Conservation (phyloP, 2,113 vertebrate species). For the Leucosticte australis region DNA sequence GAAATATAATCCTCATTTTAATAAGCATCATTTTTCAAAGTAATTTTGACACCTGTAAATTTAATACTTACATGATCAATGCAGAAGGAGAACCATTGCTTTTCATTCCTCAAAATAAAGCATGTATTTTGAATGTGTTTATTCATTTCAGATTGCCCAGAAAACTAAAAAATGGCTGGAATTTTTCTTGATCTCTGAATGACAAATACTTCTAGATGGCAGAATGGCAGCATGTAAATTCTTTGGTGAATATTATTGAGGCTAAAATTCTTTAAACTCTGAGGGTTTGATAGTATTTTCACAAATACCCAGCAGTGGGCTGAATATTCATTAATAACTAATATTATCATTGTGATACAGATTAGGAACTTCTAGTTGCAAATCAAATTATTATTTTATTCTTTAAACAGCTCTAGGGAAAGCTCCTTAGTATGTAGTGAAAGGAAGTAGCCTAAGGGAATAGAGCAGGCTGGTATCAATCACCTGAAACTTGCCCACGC, state of each 20-base stretch:
- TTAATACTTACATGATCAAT: not conserved
- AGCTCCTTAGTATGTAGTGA: not conserved
- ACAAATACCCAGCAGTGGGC: not conserved
- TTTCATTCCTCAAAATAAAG: not conserved
- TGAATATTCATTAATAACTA: not conserved
- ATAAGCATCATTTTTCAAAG: not conserved
- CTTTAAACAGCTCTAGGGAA: conserved; percentile 7
- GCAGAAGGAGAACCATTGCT: not conserved
- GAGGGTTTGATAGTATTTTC: not conserved
- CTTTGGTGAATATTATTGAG: not conserved
- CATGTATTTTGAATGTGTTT: not conserved
- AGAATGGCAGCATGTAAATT: not conserved
- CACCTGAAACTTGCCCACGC: not conserved
- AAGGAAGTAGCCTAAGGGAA: not conserved
- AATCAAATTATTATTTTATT: conserved; percentile 7
- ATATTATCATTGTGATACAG: not conserved
- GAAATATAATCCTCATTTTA: not conserved
- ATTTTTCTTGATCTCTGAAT: not conserved
- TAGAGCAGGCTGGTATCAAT: not conserved
- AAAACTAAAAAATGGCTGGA: not conserved
- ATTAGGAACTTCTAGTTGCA: not conserved
- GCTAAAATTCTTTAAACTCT: not conserved
- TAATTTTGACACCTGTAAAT: not conserved
- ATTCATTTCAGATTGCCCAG: not conserved
- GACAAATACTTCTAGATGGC: not conserved